Conservation (phyloP, 2,113 vertebrate species). For the Nothocercus julius region DNA sequence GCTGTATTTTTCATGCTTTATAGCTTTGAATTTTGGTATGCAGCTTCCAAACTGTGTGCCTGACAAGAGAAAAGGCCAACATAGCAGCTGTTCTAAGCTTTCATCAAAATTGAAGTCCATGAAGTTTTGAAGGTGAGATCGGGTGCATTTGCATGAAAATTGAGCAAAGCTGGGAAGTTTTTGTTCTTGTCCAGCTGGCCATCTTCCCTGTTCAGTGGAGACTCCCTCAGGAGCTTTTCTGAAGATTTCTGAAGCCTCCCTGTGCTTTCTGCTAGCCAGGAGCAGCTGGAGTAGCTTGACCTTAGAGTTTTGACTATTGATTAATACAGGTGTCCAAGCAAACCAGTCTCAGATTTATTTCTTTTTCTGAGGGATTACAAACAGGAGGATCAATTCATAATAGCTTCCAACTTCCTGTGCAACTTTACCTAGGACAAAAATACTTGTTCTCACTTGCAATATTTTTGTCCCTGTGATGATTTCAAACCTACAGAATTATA, state of each 20-base stretch:
- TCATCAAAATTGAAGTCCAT: background rate
- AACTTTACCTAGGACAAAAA: background rate
- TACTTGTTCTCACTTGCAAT: background rate
- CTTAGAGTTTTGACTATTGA: accelerated
- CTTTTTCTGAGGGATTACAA: background rate
- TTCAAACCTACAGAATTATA: background rate
- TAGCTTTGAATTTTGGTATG: background rate
- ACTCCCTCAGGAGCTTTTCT: background rate
- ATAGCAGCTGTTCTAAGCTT: background rate
- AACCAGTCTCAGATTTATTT: background rate
- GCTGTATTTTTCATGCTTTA: too few species aligned
- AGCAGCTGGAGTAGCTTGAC: background rate
- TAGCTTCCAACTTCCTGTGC: background rate
- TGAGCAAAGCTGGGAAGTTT: background rate
- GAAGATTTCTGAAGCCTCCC: background rate
- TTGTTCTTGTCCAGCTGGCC: background rate
- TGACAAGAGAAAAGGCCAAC: background rate
- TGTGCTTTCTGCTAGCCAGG: background rate
- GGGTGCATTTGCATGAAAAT: background rate
- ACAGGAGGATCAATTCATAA: background rate
- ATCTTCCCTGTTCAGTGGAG: background rate
- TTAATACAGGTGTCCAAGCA: too few species aligned
- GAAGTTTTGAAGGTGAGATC: background rate
- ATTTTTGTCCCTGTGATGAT: background rate
- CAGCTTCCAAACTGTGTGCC: too few species aligned